Conservation (phyloP, 2,888 invertebrate species). For the Tridacna gigas region DNA sequence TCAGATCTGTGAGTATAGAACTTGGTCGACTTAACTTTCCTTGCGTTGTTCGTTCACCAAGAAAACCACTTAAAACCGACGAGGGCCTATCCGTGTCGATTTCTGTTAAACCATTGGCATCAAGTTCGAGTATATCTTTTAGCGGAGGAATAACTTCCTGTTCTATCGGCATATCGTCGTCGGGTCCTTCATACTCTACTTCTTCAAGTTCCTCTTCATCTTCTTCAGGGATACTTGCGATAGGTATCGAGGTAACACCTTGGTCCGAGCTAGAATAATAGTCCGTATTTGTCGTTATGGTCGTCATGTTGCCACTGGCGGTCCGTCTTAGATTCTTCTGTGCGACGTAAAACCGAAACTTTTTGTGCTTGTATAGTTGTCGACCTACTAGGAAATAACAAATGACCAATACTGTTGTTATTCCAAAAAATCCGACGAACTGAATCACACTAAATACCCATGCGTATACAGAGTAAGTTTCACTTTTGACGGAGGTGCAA, state of each 20-base stretch:
- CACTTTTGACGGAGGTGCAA: slow-evolving; percentile 71
- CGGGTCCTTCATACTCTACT: slow-evolving; percentile 62
- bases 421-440: slow-evolving; percentile 70
- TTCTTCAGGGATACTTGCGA: slow-evolving; percentile 59
- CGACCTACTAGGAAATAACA: slow-evolving; percentile 71
- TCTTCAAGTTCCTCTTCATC: slow-evolving; percentile 56
- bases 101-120: slow-evolving; percentile 46
- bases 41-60: slow-evolving; percentile 26
- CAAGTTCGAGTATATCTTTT: slow-evolving; percentile 53
- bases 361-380: slow-evolving; percentile 66
- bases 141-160: slow-evolving; percentile 59
- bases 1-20: slow-evolving; percentile 54
- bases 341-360: slow-evolving; percentile 62
- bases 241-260: slow-evolving; percentile 39
- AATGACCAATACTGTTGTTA: slow-evolving; percentile 62
- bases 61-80: slow-evolving; percentile 32
- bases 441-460: slow-evolving; percentile 70
- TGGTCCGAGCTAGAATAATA: slow-evolving; percentile 47
- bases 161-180: slow-evolving; percentile 54
- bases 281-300: slow-evolving; percentile 50
- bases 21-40: slow-evolving; percentile 47
- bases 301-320: slow-evolving; percentile 57
- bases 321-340: slow-evolving; percentile 51
- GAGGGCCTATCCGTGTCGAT: slow-evolving; percentile 52
- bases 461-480: slow-evolving; percentile 64